Conservation (phyloP, 2,113 vertebrate species). For the Arenaria interpres region DNA sequence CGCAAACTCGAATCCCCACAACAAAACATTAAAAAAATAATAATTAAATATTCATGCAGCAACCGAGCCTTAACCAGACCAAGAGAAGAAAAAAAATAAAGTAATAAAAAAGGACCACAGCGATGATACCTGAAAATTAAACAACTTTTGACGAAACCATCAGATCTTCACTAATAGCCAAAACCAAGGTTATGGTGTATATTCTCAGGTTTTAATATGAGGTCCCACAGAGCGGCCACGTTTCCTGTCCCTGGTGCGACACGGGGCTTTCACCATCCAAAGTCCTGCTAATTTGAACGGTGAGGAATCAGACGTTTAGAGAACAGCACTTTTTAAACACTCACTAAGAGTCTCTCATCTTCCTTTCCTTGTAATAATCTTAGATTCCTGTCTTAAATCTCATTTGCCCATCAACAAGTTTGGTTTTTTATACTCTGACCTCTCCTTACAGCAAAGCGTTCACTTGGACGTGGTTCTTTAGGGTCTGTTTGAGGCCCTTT, state of each 20-base stretch:
- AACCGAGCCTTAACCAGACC: background rate
- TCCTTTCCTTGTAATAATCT: background rate
- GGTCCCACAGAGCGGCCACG: background rate
- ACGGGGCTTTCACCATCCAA: background rate
- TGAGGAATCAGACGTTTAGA: background rate
- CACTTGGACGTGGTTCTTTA: background rate
- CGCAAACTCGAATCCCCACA: background rate
- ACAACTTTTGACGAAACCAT: background rate
- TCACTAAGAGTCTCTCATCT: background rate
- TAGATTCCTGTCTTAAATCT: background rate
- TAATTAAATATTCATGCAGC: background rate
- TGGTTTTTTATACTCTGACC: background rate
- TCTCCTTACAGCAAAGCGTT: background rate
- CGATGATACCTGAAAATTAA: background rate
- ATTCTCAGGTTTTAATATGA: background rate
- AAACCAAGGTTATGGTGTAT: too few relatives aligned
- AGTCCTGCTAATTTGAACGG: background rate
- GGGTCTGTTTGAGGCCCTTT: background rate
- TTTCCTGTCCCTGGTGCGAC: background rate
- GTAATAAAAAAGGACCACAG: background rate
- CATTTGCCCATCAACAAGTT: background rate
- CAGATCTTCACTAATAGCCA: too few relatives aligned
- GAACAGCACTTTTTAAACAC: background rate
- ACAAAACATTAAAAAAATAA: background rate
- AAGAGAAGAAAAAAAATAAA: background rate